Evolutionary conservation across 1,140 invertebrate species (phyloP), one percentile per base, ranked within the genome.

Genomic region (Eulimnadia texana): DNA sequence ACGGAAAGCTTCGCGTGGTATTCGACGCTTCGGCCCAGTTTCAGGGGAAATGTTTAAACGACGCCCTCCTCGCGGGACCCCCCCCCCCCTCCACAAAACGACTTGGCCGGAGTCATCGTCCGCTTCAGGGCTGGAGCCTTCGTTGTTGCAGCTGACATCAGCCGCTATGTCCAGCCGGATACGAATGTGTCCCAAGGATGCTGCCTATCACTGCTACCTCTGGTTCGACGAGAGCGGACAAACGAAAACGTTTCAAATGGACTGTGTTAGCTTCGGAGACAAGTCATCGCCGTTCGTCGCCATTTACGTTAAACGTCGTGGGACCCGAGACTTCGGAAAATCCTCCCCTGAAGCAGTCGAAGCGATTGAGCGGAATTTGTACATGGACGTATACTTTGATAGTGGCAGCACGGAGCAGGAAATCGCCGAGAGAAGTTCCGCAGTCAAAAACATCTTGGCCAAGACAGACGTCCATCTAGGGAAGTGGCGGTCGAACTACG

Each of bases 351-450:
- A 56, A 2, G 55, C 55, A 2, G 55, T 50, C 3, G 23, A 47
- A 23, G 58, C 64, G 11, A 64, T 66, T 10, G 16, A 50, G n/a
- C 6, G 56, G 11, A 16, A 60, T 11, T 29, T 61, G 52, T 66
- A 66, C 27, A 56, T 63, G 47, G 66, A 66, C 47, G 66, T 33
- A 24, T 64, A 54, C 11, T 25, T 65, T 22, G 62, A 65, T 55
- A 61, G 59, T 22, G 19, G n/a, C 1, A 24, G 20, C 42, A 51
- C 24, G 1, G 51, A 49, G 52, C 58, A 62, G 2, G 55, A 56
- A 56, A 27, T 29, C 24, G 24, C 29, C 33, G 9, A 28, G 29
- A 25, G 2, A 6, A 29, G 25, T 6, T 28, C 10, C 6, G 54
- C 11, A 6, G 3, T 56, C 2, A 27, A 28, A 1, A 3, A 33